Evolutionary conservation across 2,113 vertebrate genomes (phyloP), one percentile per base, ranked within the genome.

Genomic region (Phrynosoma blainvillii): DNA sequence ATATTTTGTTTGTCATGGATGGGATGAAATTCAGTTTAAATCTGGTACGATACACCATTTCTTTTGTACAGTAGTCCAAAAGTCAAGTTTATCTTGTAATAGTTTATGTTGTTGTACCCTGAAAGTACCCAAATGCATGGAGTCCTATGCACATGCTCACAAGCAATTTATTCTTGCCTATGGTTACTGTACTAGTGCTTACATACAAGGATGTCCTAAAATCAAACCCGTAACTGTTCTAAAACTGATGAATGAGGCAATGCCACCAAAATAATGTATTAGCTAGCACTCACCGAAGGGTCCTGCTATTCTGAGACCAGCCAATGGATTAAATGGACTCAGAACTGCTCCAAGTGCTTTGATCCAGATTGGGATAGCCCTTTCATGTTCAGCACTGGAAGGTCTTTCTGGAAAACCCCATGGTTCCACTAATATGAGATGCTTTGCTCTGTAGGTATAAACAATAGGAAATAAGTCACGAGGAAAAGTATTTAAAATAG

Each of bases 371-470:
- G 99, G 98, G 95, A 98, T 97, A 75, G 98, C 97, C 87, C 97
- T 96, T 87, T 98, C 98, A 0, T 98, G 96, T 65, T 98, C 98
- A 8, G 90, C 95, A 54, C 95, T 96, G 89, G 97, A 96, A 12
- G 97, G 98, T 71, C 96, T 94, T 93, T 98, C 97, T 68, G 98
- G 98, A 92, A 99, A 98, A 91, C 98, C 99, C 99, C 98, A 99
- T 0, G 99, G 99, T 89, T 99, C 99, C 95, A 99, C 98, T 95
- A 99, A 95, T 91, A 99, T 96, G 71, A 99, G 96, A 91, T 98
- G 98, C 93, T 97, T 98, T 81, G 99, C 97, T 94, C 99, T 99
- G 95, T 91, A 79, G 85, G 84, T 78, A 94, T 90, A 93, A 95
- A 84, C 20, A 89, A 94, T 91, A 79, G 92, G 79, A 2, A 1